Base-by-base conservation (phyloP, 1,140 invertebrate genomes). In the Sycobia sp. region DNA sequence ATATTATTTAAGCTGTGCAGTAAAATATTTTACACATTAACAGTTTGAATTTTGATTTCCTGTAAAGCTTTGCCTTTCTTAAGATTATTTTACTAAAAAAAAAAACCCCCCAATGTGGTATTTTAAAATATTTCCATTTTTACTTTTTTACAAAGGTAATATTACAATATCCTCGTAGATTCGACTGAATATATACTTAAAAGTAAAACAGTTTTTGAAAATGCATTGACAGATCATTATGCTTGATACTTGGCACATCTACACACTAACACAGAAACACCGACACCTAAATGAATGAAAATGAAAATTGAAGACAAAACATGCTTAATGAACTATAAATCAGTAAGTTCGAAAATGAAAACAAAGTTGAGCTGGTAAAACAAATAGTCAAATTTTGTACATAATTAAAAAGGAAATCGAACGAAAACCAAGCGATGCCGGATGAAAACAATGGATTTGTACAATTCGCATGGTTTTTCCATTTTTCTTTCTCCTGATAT, bases 311-410 rank as follows among this genome's bases (percentile, higher is more conserved):
- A n/a, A n/a, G n/a, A n/a, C n/a, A n/a, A n/a, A n/a, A 38, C 3
- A 22, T 23, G 20, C 18, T 13, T 13, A 10, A 9, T 16, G 25
- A 32, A 18, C 11, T 18, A 47, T 61, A 61, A 54, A 50, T 22
- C 23, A 36, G 49, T 10, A 2, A 53, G 20, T 62, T 38, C 41
- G 41, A 46, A 38, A 32, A 34, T 25, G 10, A 49, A 23, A 41
- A 51, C 32, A 16, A 4, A 11, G n/a, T n/a, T n/a, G n/a, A n/a
- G 5, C 39, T 41, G 5, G 41, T 20, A 1, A 16, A 63, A 60
- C 60, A 54, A 67, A 50, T 65, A 69, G 57, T 50, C 51, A 70
- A 62, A 61, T 64, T 47, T 47, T 67, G 67, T 69, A 68, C 51
- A 69, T 65, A 69, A 55, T 43, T 39, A 5, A 25, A 36, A 38